Evolutionary conservation across 2,113 vertebrate genomes (phyloP), one percentile per base, ranked within the genome.

Genomic region (Platichthys stellatus): DNA sequence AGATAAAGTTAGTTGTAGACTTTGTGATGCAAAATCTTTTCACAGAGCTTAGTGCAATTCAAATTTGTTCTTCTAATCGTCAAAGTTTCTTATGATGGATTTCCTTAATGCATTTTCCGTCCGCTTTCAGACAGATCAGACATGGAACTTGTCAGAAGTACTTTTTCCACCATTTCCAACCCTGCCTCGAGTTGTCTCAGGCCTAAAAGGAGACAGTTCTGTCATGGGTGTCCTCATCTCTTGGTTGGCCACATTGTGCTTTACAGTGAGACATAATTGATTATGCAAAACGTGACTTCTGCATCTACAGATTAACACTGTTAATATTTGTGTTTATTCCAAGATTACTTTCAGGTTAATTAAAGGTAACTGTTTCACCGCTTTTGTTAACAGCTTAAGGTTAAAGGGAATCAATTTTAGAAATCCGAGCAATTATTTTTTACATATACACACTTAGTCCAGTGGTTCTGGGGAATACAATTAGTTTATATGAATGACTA

Each of bases 261-360:
- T 28, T 43, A 59, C 31, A 54, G 40, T 51, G 70, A 89, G 53
- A 78, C 58, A 31, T 23, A 21, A 80, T 78, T 54, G 49, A 69
- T 69, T 51, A 72, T 49, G 4, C 66, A 74, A 73, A 62, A 72
- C 28, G 58, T 23, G 61, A 76, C 9, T 69, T 12, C 53, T 28
- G 57, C 40, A 57, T 74, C 43, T 15, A 43, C 35, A n/a, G 31
- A 69, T 68, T 35, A 58, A 78, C 78, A 68, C 28, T 10, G 12
- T 56, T 23, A 56, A 79, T 70, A 57, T 78, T 81, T 69, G 45
- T 3, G 4, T 74, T 81, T 78, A 7, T 40, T 59, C 58, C 53
- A 11, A 28, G 54, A 3, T 13, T 47, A 49, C 35, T 61, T 65
- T 26, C 13, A 2, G 11, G 38, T 35, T 49, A 24, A 63, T 59